Base-by-base conservation (phyloP, 2,888 invertebrate genomes). In the Sussaba pulchella region DNA sequence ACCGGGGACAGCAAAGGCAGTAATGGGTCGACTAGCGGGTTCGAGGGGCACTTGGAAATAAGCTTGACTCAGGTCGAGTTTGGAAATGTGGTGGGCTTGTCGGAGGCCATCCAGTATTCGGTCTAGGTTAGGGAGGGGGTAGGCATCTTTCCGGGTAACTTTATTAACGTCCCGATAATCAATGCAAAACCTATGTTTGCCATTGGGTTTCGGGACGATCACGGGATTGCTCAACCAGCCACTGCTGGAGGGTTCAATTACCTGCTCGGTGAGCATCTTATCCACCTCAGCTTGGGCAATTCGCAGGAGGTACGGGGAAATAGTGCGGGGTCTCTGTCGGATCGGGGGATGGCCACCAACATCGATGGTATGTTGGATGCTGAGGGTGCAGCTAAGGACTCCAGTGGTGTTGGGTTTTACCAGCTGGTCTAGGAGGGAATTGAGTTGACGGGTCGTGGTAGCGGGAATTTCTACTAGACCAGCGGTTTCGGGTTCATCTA, bases 1-100 rank as follows among this genome's bases (percentile, higher is more conserved):
- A 3, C 84, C 85, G 0, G 88, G 86, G 1, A 88, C 86, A 21
- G 86, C 86, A 67, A 88, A 88, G 0, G 69, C 52, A 1, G 52
- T 69, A 1, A 59, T 69, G 6, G 54, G 31, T 12, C 43, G 45
- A 1, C 36, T 39, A 0, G 24, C 9, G 5, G 41, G 52, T 6
- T 19, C 31, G 1, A 61, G 36, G 6, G 4, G 39, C 2, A 76
- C 43, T 1, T 43, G 64, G 19, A 43, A 54, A 12, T 64, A 54
- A 0, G 64, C 73, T 10, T 66, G 64, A 0, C 47, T 47, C 24
- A 64, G 14, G 2, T 73, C 64, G 0, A 73, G 10, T 5, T 47
- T 73, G 0, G 43, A 63, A 8, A 78, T 73, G 2, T 43, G 5
- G n/a, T 12, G 52, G n/a, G 64, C 45, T 6, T 21, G 21, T 2